Conservation (phyloP, 2,797 vertebrate species). For the Xiphophorus birchmanni region DNA sequence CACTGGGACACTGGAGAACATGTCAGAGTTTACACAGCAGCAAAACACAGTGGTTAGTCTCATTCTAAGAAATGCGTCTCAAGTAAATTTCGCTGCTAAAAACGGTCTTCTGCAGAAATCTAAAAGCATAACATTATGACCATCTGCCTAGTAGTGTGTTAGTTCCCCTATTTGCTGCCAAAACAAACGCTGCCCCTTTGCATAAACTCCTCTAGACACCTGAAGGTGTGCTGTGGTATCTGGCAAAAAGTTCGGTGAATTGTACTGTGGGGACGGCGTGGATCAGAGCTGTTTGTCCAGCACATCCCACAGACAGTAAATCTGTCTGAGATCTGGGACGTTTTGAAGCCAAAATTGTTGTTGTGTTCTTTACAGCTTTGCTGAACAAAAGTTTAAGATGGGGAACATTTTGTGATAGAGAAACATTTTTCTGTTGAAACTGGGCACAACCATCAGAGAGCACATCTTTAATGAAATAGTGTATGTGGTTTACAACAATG, state of each 20-base stretch:
- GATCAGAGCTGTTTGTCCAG: background rate
- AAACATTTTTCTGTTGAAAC: background rate
- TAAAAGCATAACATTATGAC: background rate
- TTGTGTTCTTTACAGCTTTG: background rate
- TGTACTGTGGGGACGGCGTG: background rate
- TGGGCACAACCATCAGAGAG: background rate
- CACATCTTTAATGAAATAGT: background rate
- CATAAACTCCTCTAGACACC: background rate
- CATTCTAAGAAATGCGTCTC: background rate
- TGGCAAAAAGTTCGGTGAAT: background rate
- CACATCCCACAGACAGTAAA: background rate
- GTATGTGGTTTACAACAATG: background rate
- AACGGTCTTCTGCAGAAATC: background rate
- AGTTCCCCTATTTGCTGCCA: background rate
- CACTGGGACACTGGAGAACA: conserved; percentile 50
- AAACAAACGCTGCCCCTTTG: background rate
- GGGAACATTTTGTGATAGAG: background rate
- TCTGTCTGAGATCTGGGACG: background rate
- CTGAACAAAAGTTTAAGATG: background rate
- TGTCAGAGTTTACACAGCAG: conserved; percentile 2
- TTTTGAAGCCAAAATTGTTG: background rate
- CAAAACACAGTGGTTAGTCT: background rate
- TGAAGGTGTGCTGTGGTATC: background rate
- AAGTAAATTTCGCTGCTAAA: background rate
- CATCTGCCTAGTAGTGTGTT: background rate